Conservation (phyloP, 2,888 invertebrate genomes). For the Ectobius pallidus region DNA sequence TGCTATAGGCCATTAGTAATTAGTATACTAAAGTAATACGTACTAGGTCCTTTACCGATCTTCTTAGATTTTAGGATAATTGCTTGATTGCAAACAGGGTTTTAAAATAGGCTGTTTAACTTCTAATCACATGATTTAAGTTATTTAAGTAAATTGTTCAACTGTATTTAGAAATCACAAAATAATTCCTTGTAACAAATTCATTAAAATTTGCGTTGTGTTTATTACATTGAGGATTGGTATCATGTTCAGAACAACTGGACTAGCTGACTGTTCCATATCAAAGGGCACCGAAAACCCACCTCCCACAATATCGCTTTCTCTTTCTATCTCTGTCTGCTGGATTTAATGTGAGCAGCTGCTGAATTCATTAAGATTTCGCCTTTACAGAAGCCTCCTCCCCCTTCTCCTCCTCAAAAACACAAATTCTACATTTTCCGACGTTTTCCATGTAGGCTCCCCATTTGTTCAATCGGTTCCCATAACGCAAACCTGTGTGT, state of each 20-base stretch:
- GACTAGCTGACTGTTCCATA: constrained; percentile 21
- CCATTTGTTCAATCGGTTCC: constrained; percentile 16
- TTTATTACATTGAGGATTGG: not conserved
- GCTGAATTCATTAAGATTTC: constrained; percentile 32
- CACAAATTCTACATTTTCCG: constrained; percentile 31
- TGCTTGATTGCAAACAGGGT: too few relatives aligned
- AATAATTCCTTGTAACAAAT: too few relatives aligned
- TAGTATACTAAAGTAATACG: too few relatives aligned
- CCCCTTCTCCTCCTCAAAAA: constrained; percentile 4
- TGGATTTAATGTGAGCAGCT: constrained; percentile 29
- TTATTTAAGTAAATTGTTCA: too few relatives aligned
- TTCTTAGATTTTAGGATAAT: too few relatives aligned
- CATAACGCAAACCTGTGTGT: not conserved
- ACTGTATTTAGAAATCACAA: too few relatives aligned
- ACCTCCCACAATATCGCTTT: constrained; percentile 15
- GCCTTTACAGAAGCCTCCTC: constrained; percentile 13
- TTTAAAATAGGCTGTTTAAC: too few relatives aligned
- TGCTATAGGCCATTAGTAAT: too few relatives aligned
- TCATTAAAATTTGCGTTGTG: too few relatives aligned
- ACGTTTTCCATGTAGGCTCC: constrained; percentile 17
- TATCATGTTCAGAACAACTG: not conserved
- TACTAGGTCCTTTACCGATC: too few relatives aligned
- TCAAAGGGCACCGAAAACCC: constrained; percentile 22
- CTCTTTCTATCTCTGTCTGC: constrained; percentile 18
- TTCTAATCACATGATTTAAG: too few relatives aligned